phyloP scores from a whole-genome alignment of 2,113 vertebrate species.

The Python bivittatus region DNA sequence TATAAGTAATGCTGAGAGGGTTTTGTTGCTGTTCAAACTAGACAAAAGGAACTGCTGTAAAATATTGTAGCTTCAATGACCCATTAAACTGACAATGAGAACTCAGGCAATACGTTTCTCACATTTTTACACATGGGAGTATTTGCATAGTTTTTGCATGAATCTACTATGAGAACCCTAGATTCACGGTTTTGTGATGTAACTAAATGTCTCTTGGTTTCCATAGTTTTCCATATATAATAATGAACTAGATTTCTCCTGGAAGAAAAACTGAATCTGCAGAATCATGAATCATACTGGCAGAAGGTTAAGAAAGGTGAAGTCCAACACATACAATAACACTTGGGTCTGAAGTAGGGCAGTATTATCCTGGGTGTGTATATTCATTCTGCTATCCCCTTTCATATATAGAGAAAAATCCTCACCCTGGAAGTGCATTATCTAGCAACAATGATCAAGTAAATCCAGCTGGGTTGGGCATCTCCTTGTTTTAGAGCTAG shows the following conservation, averaged over 20 bases:
- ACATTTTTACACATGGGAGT: not conserved
- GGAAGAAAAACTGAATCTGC: too few relatives aligned
- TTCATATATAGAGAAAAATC: not conserved
- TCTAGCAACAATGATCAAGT: not conserved
- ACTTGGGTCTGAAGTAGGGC: too few relatives aligned
- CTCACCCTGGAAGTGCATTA: not conserved
- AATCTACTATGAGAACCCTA: too few relatives aligned
- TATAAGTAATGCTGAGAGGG: not conserved
- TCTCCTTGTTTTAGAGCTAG: not conserved
- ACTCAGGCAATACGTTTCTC: not conserved
- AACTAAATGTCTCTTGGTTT: not conserved
- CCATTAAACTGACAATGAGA: not conserved
- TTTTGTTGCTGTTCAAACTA: not conserved
- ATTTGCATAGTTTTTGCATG: too few relatives aligned
- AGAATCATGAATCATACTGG: too few relatives aligned
- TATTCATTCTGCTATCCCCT: not conserved
- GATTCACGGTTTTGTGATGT: not conserved
- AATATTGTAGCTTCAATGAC: not conserved
- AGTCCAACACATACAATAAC: too few relatives aligned
- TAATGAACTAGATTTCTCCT: too few relatives aligned
- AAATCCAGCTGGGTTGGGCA: not conserved
- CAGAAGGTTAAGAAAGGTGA: too few relatives aligned
- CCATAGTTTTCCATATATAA: not conserved
- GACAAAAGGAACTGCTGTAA: not conserved
- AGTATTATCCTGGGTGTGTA: too few relatives aligned